A percentile compares a stretch with the other conserved stretches of the same genome.
These are phyloP conservation scores for Pseudomugil tenellus DNA, from an alignment of 2,797 vertebrate species.

Conservation along the genomic window DNA sequence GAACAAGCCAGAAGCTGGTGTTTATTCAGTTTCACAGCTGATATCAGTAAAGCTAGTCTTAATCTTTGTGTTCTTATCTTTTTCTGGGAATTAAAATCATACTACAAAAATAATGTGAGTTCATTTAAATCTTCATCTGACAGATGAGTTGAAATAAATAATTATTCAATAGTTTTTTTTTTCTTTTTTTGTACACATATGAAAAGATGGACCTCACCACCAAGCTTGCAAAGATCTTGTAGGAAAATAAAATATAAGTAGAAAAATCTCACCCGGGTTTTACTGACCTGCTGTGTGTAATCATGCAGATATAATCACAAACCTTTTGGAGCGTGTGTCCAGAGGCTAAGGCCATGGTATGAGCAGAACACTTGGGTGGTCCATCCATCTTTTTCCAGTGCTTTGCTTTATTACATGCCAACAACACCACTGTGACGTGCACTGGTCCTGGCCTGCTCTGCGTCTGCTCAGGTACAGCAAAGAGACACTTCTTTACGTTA, in stretches of 20 bases:
- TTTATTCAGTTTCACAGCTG: conserved; percentile 6
- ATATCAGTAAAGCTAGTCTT: not conserved
- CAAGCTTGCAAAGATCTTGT: not conserved
- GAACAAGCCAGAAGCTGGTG: conserved; percentile 21
- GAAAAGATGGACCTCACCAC: not conserved
- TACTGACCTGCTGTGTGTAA: conserved; percentile 15
- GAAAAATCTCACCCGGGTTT: conserved; percentile 23
- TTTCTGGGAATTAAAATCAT: not conserved
- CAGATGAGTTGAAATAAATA: conserved; percentile 2
- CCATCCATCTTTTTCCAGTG: conserved; percentile 24
- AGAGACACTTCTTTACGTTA: conserved; percentile 55
- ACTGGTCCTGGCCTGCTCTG: conserved; percentile 41
- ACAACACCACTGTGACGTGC: conserved; percentile 49
- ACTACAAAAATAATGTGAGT: not conserved
- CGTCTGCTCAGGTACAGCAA: conserved; percentile 54
- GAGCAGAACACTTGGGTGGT: conserved; percentile 64
- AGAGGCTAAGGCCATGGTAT: conserved; percentile 38
- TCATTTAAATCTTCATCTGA: conserved; percentile 9
- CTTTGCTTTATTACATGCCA: conserved; percentile 34
- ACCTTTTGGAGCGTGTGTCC: conserved; percentile 26
- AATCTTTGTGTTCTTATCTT: not conserved
- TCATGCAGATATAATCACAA: conserved; percentile 28
- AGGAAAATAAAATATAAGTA: conserved; percentile 13
- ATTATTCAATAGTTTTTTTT: too few relatives aligned
- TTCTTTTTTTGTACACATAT: not conserved